phyloP scores from a whole-genome alignment of 2,113 vertebrate species.

The Pelmatolapia mariae region DNA sequence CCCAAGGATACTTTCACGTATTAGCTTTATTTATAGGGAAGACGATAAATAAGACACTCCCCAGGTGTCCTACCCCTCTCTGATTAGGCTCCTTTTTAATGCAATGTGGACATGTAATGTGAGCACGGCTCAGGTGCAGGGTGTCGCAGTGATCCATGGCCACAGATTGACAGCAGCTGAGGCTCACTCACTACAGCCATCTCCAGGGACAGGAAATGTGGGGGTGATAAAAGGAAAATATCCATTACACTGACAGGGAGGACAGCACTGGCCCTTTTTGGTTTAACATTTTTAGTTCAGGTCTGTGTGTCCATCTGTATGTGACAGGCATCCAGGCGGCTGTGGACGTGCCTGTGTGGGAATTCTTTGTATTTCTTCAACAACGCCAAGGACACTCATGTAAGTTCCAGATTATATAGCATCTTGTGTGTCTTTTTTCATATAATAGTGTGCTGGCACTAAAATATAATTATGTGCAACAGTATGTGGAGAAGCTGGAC shows the following conservation, averaged over 20 bases:
- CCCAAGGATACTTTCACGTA: not conserved
- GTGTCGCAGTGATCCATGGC: conserved; percentile 1
- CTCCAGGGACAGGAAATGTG: conserved; percentile 44
- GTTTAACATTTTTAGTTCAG: not conserved
- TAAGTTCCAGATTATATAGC: conserved; percentile 44
- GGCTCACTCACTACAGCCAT: not conserved
- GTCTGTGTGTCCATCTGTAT: not conserved
- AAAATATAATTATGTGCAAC: not conserved
- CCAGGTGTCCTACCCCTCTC: not conserved
- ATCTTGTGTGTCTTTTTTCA: not conserved
- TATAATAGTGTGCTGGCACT: not conserved
- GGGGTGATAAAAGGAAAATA: not conserved
- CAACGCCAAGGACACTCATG: conserved; percentile 72
- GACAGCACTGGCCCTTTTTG: not conserved
- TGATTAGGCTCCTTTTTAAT: conserved; percentile 27
- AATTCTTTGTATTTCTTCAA: conserved; percentile 79
- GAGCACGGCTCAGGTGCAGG: conserved; percentile 60
- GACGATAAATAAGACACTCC: not conserved
- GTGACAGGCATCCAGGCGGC: conserved; percentile 74
- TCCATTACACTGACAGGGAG: conserved; percentile 3
- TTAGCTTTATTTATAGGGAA: not conserved
- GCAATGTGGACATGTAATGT: conserved; percentile 27
- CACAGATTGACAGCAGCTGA: conserved; percentile 57
- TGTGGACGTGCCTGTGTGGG: conserved; percentile 83
- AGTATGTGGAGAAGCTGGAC: conserved; percentile 82